A percentile compares a stretch with the other conserved stretches of the same genome.
Conservation (phyloP, 37 sponge, comb jelly and placozoan genomes). For the Hormiphora californensis region DNA sequence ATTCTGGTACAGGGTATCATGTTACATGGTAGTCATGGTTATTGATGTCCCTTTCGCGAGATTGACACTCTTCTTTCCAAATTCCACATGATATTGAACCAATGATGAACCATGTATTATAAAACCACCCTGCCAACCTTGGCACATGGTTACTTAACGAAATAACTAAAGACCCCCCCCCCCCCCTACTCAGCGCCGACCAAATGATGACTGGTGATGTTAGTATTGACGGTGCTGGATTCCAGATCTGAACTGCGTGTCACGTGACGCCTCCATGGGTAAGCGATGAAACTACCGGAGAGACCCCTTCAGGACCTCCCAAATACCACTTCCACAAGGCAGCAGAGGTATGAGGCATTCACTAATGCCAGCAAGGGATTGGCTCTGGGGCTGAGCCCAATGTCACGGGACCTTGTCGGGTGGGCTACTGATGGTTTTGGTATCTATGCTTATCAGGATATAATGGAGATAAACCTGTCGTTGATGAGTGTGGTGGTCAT, state of each 20-base stretch:
- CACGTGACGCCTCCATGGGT: constrained; percentile 38
- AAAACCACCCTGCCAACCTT: no score
- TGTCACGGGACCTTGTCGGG: neutral
- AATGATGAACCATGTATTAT: no score
- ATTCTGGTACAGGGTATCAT: no score
- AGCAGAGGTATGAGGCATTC: constrained; percentile 42
- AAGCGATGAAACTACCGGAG: neutral
- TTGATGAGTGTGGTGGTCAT: constrained; percentile 43
- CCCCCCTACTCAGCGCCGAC: no score
- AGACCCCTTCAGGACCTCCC: neutral
- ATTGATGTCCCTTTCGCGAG: no score
- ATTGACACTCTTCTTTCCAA: no score
- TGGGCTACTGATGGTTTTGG: constrained; percentile 47
- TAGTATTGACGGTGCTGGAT: constrained; percentile 45
- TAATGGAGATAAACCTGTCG: neutral
- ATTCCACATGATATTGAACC: no score
- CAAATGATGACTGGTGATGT: no score
- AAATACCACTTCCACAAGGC: constrained; percentile 52
- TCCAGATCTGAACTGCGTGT: constrained; percentile 10
- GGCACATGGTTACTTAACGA: no score
- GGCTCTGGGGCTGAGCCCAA: neutral
- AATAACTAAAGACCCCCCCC: no score
- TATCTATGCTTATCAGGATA: constrained; percentile 22
- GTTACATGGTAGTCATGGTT: no score
- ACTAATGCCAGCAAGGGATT: constrained; percentile 11